Evolutionary conservation across 2,797 vertebrate genomes (phyloP), one percentile per base, ranked within the genome.

Genomic region (Danio kyathit): DNA sequence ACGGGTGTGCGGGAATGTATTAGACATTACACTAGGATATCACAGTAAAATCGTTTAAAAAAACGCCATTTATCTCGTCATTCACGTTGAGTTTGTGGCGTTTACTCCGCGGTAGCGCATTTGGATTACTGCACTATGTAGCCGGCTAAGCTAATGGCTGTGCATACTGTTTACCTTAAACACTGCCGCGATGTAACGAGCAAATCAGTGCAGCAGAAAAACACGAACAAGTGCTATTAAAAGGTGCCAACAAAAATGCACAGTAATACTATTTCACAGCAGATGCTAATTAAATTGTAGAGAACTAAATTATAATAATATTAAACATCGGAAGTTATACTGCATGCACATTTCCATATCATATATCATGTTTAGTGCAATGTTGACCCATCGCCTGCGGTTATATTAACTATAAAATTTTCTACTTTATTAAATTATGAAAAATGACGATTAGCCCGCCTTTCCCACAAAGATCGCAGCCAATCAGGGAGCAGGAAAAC

Each of bases 401-500:
- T 3, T 4, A 5, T 3, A 21, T 17, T 5, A 16, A 43, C 1
- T 3, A 7, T 63, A 29, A 61, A 52, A 46, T 41, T 69, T 17
- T 7, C 4, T 5, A 49, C 16, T 40, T 82, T 52, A 43, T 46
- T 49, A 67, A 59, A 56, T 29, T 54, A 56, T 38, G 12, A 38
- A 76, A 52, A 60, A 11, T 79, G 44, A 43, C 60, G 19, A 64
- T 67, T 10, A 38, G 52, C 59, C 86, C 86, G 81, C 87, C 87
- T 71, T 78, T 5, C 21, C 70, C 38, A 38, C 56, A 29, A 79
- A 67, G 78, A 84, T 87, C 80, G 21, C 40, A 74, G 10, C 89
- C 86, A 90, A 90, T 86, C 86, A 76, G 74, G 7, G 10, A 16
- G 69, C 13, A 19, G n/a, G 16, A 7, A 40, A 59, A 29, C 60